Base-by-base conservation (phyloP, 2,797 vertebrate species). In the Hybognathus amarus region DNA sequence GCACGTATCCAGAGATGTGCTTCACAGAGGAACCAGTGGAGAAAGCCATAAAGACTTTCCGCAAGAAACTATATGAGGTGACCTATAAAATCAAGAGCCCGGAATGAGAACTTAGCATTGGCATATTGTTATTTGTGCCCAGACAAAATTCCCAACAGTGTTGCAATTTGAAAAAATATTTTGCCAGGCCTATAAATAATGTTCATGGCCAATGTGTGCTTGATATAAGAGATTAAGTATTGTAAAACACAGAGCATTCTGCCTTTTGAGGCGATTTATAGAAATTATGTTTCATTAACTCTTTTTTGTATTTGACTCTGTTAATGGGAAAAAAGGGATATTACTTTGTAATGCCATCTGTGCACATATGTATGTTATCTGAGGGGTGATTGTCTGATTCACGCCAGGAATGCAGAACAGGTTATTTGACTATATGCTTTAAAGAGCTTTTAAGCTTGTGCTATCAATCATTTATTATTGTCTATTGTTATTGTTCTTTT, bases 41-140 rank as follows among this genome's bases (percentile, higher is more conserved):
- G 79, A 91, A 91, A 1, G 96, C 96, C 10, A 97, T 98, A 94
- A 91, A 90, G 54, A 95, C 88, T 73, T 98, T 98, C 94, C 94
- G 93, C 86, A 94, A 93, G 88, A 90, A 92, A 59, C 95, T 99
- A 45, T 89, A 93, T 1, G 93, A 95, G 84, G 95, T 98, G 5
- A 91, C 88, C 86, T 91, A 84, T 2, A 1, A 47, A 87, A 98
- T 99, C 50, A 91, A 94, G 0, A 95, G 87, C 38, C 38, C 95
- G 98, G 87, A 98, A 99, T 67, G 96, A 96, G 81, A 94, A 95
- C 52, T 97, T 97, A 92, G 96, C 95, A 85, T 93, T 98, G 24
- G 96, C 96, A 0, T 99, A 98, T 89, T 96, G 96, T 91, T 97
- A 99, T 91, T 90, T 99, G 87, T 98, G 96, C 2, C 98, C 98